Percentiles rank a stretch among this genome's conserved stretches.
Conservation (phyloP, 1,140 invertebrate genomes). For the Mactra quadrangularis region DNA sequence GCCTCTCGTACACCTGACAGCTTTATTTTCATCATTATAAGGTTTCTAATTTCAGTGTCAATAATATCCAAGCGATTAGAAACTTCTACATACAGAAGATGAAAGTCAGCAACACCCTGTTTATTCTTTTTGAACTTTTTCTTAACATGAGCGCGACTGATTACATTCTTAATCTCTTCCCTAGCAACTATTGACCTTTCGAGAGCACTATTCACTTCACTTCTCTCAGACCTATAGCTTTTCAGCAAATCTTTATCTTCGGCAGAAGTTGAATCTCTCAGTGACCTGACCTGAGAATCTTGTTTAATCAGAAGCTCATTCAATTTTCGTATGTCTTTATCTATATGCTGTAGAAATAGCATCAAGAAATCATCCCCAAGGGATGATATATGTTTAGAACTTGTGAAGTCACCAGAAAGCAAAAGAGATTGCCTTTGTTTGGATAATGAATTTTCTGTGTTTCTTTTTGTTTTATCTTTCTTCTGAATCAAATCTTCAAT, state of each 20-base stretch:
- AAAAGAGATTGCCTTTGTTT: conserved; percentile 47
- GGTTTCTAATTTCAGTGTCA: conserved; percentile 40
- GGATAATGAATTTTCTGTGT: conserved; percentile 53
- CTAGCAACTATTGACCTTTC: conserved; percentile 27
- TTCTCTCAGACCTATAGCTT: conserved; percentile 3
- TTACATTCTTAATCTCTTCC: conserved; percentile 58
- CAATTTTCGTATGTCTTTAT: conserved; percentile 37
- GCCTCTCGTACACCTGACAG: conserved; percentile 49
- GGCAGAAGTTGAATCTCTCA: conserved; percentile 24
- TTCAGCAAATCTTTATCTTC: conserved; percentile 3
- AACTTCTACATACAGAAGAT: conserved; percentile 52
- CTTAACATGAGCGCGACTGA: conserved; percentile 43
- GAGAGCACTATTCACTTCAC: conserved; percentile 11
- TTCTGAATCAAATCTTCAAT: conserved; percentile 47
- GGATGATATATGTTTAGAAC: conserved; percentile 23
- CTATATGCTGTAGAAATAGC: conserved; percentile 42
- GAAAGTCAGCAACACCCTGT: neutral
- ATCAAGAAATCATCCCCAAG: conserved; percentile 29
- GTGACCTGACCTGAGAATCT: conserved; percentile 9
- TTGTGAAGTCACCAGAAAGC: conserved; percentile 43
- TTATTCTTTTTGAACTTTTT: conserved; percentile 49
- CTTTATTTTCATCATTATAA: conserved; percentile 52
- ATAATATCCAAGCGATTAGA: conserved; percentile 26
- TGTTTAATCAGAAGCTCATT: conserved; percentile 34
- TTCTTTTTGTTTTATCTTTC: conserved; percentile 49